Evolutionary conservation across 2,888 invertebrate genomes (phyloP), one percentile per base, ranked within the genome.

Genomic region (Cinara cedri): DNA sequence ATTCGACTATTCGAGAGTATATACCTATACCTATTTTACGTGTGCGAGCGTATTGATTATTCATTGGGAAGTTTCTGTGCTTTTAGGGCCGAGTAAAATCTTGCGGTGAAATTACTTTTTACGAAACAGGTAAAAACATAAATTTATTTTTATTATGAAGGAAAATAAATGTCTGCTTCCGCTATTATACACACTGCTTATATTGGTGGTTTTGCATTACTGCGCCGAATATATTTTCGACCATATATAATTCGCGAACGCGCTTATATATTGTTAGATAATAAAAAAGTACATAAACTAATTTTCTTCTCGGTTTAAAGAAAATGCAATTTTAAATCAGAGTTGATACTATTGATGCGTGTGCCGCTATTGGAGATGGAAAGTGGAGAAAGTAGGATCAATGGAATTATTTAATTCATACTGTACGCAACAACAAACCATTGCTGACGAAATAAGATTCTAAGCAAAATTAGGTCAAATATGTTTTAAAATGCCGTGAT

Each of bases 111-210:
- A 72, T 72, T 62, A 34, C 62, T 34, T 72, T 72, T 51, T 62
- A 42, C 42, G 62, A 51, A 74, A 63, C 62, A 21, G 51, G 34
- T 74, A 74, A 74, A 74, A 74, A 74, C 49, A 49, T 62, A 51
- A 34, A 74, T 51, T 62, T 62, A 63, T 74, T 72, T 62, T 72
- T 72, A 72, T 72, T 62, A 72, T 19, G 49, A 72, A 62, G 26
- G 62, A 72, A 60, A 72, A 72, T 72, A 72, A 72, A 72, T 60
- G 72, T 72, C 71, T 44, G 44, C 71, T 51, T 19, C 51, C 70
- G n/a, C 54, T 19, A n/a, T 16, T 16, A 14, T 21, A 16, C 6
- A 1, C 16, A 1, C 8, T 24, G 14, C 14, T 57, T 13, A 24
- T 66, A 60, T 72, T 60, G 72, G 46, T 60, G 60, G 60, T 72